These are phyloP conservation scores for Lagopus leucura DNA, from an alignment of 2,113 vertebrate species.

Conservation along the genomic window DNA sequence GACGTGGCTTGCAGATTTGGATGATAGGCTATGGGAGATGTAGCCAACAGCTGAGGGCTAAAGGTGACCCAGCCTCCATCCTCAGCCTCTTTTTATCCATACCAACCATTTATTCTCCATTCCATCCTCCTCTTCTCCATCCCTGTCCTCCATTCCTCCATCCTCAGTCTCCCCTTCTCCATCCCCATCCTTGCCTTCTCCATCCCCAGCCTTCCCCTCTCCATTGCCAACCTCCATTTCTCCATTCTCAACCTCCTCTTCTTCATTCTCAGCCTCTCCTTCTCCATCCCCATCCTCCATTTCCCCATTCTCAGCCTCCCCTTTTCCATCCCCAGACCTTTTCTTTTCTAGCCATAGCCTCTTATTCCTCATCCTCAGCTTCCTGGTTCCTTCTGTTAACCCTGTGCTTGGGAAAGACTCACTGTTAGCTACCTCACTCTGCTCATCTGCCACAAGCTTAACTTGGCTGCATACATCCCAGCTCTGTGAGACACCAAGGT, in stretches of 20 bases:
- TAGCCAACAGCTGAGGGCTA: fast-evolving
- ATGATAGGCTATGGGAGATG: neutral
- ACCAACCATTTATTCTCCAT: neutral
- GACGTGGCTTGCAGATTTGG: fast-evolving
- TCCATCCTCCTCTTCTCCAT: neutral
- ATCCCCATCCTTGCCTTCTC: neutral
- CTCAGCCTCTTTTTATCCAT: neutral
- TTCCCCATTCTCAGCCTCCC: too few species aligned
- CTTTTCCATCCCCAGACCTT: neutral
- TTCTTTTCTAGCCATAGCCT: fast-evolving
- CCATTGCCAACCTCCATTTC: fast-evolving
- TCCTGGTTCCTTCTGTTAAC: neutral
- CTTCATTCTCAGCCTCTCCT: too few species aligned
- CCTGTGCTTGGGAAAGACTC: neutral
- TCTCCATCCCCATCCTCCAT: too few species aligned
- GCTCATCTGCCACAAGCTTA: neutral
- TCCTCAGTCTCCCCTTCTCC: neutral
- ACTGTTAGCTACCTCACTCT: fast-evolving
- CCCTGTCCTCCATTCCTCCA: neutral
- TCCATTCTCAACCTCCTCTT: neutral
- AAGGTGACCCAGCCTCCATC: neutral
- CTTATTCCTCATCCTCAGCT: neutral
- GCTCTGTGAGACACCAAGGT: neutral
- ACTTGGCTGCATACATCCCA: neutral
- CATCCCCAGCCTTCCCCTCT: neutral